phyloP scores from a whole-genome alignment of 2,797 vertebrate species.

The Cyclopterus lumpus region DNA sequence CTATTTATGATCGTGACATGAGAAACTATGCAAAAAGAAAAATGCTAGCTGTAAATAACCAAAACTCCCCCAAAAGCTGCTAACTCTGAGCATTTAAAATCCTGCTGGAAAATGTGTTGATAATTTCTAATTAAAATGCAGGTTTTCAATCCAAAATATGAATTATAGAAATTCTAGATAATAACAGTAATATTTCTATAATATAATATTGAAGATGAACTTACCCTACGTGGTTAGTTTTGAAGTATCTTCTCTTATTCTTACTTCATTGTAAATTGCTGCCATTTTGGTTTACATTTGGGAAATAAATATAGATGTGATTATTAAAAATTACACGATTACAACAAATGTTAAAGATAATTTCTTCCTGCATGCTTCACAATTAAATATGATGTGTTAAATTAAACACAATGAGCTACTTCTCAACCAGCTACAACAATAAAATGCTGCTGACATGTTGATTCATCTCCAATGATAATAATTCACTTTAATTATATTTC shows the following conservation, averaged over 20 bases:
- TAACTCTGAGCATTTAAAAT: background rate
- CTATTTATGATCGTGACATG: slow-evolving; percentile 15
- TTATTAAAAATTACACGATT: background rate
- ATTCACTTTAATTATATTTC: too few relatives aligned
- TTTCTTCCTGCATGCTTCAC: too few relatives aligned
- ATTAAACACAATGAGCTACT: too few relatives aligned
- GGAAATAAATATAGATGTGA: background rate
- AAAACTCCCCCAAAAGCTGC: background rate
- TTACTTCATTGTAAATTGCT: background rate
- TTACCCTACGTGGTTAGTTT: too few relatives aligned
- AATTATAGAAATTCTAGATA: background rate
- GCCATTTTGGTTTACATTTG: background rate
- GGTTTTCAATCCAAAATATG: too few relatives aligned
- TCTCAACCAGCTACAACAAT: too few relatives aligned
- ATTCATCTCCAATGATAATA: too few relatives aligned
- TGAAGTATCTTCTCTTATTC: background rate
- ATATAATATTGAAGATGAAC: too few relatives aligned
- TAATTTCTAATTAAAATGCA: background rate
- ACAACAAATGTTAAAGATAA: too few relatives aligned
- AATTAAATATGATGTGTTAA: too few relatives aligned
- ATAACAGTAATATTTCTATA: too few relatives aligned
- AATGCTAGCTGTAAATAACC: slow-evolving; percentile 7
- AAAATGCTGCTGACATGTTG: too few relatives aligned
- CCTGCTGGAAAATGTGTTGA: background rate
- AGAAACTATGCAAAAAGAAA: slow-evolving; percentile 1